Evolutionary conservation across 2,888 invertebrate genomes (phyloP), one percentile per base, ranked within the genome.

Genomic region (Miltochrista miniata): DNA sequence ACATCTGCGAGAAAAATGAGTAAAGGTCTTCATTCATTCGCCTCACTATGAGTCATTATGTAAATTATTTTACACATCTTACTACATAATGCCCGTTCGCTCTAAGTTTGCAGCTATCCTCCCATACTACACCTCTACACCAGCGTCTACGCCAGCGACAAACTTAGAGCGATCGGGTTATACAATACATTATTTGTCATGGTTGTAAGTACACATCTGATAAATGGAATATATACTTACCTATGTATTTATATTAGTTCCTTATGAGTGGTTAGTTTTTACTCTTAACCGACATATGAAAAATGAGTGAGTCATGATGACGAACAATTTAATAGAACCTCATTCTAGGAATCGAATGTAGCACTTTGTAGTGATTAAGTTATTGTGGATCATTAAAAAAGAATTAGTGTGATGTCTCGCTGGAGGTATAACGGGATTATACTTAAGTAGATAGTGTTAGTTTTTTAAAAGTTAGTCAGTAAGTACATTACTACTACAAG

Each of bases 1-100:
- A 39, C 18, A 18, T 77, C 18, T 24, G 18, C 75, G 80, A 47
- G 24, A 29, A 14, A 38, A 31, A 79, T 69, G 68, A 56, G 49
- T 48, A 61, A 73, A 61, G 18, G 18, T 24, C 2, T 59, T 72
- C 69, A 69, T 75, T 79, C 80, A 82, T 81, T 82, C 79, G 79
- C 58, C n/a, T n/a, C n/a, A 45, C 34, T 47, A 72, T 85, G 84
- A 86, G 66, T 86, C 86, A 87, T 59, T 70, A 74, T 75, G 74
- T 69, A 72, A 80, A 81, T 76, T 43, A 62, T 50, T 62, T 61
- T 68, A 74, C 64, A 56, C 57, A 68, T 68, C 64, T 67, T 73
- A 76, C 72, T 71, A 74, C 74, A 70, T 66, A 61, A n/a, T n/a
- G n/a, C n/a, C n/a, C n/a, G n/a, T n/a, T n/a, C n/a, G n/a, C n/a